These are phyloP conservation scores for Himalopsyche anomala DNA, from an alignment of 2,888 invertebrate species.

Conservation along the genomic window DNA sequence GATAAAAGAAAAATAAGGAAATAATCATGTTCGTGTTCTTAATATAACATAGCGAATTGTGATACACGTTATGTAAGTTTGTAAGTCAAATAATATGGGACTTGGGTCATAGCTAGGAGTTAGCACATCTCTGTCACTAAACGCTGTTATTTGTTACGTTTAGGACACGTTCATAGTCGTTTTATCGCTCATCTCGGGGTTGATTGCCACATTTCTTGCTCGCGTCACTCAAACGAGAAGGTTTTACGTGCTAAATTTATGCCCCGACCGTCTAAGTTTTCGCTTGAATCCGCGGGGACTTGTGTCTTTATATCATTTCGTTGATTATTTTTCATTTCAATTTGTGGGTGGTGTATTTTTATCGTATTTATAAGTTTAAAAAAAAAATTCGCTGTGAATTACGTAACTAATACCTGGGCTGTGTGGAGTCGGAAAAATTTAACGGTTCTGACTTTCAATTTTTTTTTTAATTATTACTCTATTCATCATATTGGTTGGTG, in stretches of 20 bases:
- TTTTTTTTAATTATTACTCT: no score
- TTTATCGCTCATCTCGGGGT: constrained; percentile 25
- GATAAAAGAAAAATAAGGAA: no score
- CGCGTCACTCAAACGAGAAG: neutral
- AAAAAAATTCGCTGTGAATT: no score
- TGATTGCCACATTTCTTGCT: constrained; percentile 15
- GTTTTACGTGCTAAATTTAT: constrained; percentile 14
- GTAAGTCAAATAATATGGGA: constrained; percentile 14
- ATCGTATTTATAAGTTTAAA: no score
- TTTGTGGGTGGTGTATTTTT: no score
- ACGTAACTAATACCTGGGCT: no score
- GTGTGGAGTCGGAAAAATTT: no score
- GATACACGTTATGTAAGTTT: no score
- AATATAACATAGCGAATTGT: no score
- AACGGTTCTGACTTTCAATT: no score
- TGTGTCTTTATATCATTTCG: neutral
- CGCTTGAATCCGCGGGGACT: neutral
- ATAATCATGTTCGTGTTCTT: no score
- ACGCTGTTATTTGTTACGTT: constrained; percentile 41
- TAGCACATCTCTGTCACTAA: constrained; percentile 37
- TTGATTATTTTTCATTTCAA: neutral
- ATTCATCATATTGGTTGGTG: no score
- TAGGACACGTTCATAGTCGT: constrained; percentile 31
- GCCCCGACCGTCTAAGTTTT: neutral
- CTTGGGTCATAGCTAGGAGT: neutral